phyloP scores from a whole-genome alignment of 2,888 invertebrate species.

The Cyaniris semiargus region DNA sequence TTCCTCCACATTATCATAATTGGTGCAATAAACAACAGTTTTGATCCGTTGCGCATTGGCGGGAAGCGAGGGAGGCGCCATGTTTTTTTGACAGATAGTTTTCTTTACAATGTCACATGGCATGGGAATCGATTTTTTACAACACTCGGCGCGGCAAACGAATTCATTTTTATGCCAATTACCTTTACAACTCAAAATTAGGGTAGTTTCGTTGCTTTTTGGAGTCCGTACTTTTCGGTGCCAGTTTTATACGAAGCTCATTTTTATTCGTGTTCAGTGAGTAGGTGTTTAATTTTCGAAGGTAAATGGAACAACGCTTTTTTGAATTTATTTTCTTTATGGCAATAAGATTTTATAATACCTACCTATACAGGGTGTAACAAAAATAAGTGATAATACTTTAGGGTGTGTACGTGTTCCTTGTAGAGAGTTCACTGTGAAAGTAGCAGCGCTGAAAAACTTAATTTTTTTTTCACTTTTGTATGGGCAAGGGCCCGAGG shows the following conservation, averaged over 20 bases:
- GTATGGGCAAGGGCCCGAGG: too few species aligned
- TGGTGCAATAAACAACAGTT: constrained; percentile 33
- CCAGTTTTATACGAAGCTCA: constrained; percentile 6
- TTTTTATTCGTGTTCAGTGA: neutral
- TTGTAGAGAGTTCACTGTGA: too few species aligned
- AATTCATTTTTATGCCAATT: constrained; percentile 36
- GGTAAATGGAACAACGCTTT: neutral
- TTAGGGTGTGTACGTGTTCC: too few species aligned
- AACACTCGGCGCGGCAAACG: constrained; percentile 37
- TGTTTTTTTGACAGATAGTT: constrained; percentile 32
- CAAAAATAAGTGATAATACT: too few species aligned
- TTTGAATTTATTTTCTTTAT: neutral
- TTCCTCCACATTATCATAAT: constrained; percentile 14
- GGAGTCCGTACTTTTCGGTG: constrained; percentile 9
- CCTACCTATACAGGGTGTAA: too few species aligned
- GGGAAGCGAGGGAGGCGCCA: constrained; percentile 37
- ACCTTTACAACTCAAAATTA: constrained; percentile 43
- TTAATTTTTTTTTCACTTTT: too few species aligned
- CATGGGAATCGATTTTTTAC: constrained; percentile 41
- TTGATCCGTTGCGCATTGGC: constrained; percentile 37
- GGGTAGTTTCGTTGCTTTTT: constrained; percentile 29
- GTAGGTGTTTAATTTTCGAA: constrained; percentile 14
- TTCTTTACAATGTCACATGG: constrained; percentile 38
- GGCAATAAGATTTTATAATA: neutral
- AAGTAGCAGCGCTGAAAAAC: too few species aligned